A percentile compares a stretch with the other conserved stretches of the same genome.
phyloP scores from a whole-genome alignment of 2,113 vertebrate species.

The Tringa solitaria region DNA sequence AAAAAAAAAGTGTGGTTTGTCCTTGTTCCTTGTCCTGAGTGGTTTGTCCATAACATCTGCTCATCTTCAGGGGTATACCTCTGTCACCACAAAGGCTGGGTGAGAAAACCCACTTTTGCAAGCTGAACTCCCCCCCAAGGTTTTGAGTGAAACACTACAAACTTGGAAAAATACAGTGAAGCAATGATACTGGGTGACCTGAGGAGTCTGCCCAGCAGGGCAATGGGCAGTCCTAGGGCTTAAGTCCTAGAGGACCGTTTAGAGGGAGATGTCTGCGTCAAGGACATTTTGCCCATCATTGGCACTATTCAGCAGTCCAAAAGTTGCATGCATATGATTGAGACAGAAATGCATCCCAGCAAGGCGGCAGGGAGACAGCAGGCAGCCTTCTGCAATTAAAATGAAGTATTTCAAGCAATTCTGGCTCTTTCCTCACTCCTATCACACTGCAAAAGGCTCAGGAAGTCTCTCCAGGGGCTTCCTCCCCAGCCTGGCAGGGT shows the following conservation, averaged over 20 bases:
- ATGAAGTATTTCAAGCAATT: slow-evolving; percentile 9
- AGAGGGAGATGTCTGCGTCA: background rate
- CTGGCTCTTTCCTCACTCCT: background rate
- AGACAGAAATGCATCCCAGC: background rate
- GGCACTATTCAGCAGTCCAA: background rate
- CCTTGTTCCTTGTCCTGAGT: background rate
- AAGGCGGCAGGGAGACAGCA: background rate
- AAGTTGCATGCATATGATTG: accelerated
- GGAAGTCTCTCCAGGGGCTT: background rate
- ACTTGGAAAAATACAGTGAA: background rate
- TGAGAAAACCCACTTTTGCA: background rate
- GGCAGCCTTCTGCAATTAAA: slow-evolving; percentile 26
- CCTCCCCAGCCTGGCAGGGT: background rate
- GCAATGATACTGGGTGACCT: background rate
- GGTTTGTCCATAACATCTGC: background rate
- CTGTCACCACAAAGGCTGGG: background rate
- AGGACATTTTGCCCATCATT: background rate
- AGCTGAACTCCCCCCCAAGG: background rate
- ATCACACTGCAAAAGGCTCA: background rate
- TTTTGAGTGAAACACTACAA: background rate
- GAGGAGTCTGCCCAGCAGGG: background rate
- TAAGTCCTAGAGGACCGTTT: background rate
- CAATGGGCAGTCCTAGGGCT: background rate
- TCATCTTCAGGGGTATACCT: background rate
- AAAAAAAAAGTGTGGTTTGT: background rate